Conservation (phyloP, 2,888 invertebrate species). For the Pseudanteris insignis region DNA sequence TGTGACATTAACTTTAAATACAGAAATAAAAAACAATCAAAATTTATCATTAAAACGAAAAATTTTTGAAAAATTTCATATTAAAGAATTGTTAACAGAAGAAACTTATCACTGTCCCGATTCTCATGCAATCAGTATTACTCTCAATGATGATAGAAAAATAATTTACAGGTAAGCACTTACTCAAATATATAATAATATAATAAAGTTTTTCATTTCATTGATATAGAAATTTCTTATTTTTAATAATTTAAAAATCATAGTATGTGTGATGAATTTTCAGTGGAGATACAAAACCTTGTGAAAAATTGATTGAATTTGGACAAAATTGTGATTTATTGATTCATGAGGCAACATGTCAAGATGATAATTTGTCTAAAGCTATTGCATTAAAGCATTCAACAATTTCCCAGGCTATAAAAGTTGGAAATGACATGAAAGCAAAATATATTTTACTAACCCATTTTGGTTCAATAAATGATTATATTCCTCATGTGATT, state of each 20-base stretch:
- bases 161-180: too few relatives aligned
- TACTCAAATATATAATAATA: too few relatives aligned
- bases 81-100: too few relatives aligned
- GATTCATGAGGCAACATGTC: conserved; percentile 99
- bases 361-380: conserved; percentile 83
- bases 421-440: conserved; percentile 77
- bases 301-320: conserved; percentile 76
- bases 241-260: neutral
- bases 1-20: too few relatives aligned
- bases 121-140: too few relatives aligned
- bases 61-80: too few relatives aligned
- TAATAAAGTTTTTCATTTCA: conserved; percentile 1
- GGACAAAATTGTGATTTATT: conserved; percentile 82
- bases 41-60: too few relatives aligned
- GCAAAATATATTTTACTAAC: conserved; percentile 89
- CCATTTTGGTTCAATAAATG: conserved; percentile 96
- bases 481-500: conserved; percentile 81
- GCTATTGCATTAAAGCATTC: conserved; percentile 87
- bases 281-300: conserved; percentile 92
- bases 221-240: neutral
- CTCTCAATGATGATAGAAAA: too few relatives aligned
- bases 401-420: conserved; percentile 83
- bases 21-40: too few relatives aligned
- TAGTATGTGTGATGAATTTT: too few relatives aligned
- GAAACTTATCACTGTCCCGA: too few relatives aligned